Conservation (phyloP, 1,140 invertebrate species). For the Drosophila fuyamai region DNA sequence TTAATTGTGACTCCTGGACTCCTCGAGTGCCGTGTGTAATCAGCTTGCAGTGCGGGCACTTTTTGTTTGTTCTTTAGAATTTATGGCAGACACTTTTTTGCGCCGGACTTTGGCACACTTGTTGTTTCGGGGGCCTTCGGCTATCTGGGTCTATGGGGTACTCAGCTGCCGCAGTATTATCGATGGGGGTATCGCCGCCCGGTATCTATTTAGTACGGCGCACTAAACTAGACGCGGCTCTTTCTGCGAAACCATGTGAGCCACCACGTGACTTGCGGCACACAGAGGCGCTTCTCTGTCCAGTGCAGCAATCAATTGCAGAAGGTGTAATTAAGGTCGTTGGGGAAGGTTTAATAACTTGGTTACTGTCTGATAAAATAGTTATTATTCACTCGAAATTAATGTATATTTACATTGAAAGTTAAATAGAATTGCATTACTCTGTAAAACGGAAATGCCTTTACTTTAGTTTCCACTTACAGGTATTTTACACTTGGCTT, state of each 20-base stretch:
- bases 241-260: conserved; percentile 16
- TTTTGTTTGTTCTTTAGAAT: conserved; percentile 16
- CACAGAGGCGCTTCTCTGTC: conserved; percentile 5
- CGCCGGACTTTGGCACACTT: conserved; percentile 49
- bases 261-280: conserved; percentile 36
- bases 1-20: conserved; percentile 50
- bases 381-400: neutral
- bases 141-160: conserved; percentile 41
- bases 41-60: conserved; percentile 22
- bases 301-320: neutral
- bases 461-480: too few relatives aligned
- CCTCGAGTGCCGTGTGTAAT: conserved; percentile 37
- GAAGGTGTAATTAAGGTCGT: conserved; percentile 8
- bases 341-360: neutral
- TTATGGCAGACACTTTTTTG: conserved; percentile 46
- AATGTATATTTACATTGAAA: neutral
- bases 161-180: conserved; percentile 35
- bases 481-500: too few relatives aligned
- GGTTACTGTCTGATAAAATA: neutral
- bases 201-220: conserved; percentile 28
- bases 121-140: conserved; percentile 35
- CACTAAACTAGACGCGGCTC: conserved; percentile 1
- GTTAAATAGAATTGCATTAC: too few relatives aligned
- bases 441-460: too few relatives aligned
- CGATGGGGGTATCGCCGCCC: conserved; percentile 40